Base-by-base conservation (phyloP, 2,797 vertebrate genomes). In the Gymnocypris eckloni region DNA sequence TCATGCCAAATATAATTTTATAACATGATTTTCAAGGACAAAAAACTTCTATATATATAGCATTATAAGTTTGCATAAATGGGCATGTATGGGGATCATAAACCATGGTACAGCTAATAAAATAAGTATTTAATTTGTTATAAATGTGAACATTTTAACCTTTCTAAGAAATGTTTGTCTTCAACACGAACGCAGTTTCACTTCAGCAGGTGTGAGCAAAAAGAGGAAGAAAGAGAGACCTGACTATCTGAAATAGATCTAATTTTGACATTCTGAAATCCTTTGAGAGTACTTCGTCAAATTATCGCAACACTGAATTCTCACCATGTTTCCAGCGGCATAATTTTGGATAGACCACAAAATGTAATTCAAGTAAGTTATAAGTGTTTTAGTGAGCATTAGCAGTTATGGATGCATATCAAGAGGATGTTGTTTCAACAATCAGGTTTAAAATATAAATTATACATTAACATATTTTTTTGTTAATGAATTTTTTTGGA, bases 171-270 rank as follows among this genome's bases (percentile, higher is more conserved):
- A 0, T 33, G 6, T 39, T 33, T 4, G 45, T 37, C 20, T 54
- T 56, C 9, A 41, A 9, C 12, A 22, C 22, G 7, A 70, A 70
- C 1, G 1, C 59, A 66, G 80, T 81, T 81, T 81, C 66, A 43
- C 33, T 72, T 82, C 37, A 56, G 80, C 80, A 82, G 80, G 67
- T 82, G 80, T 71, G 50, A 59, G 67, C 8, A 37, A 4, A 71
- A 82, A 82, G 33, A 28, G 67, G 80, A 82, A 82, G 67, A 82
- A 59, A 72, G 8, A 48, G 13, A 82, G 13, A 7, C 18, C 1
- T 12, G n/a, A 71, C 56, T 28, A 28, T 56, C 13, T 56, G 10
- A 16, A 25, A 4, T 41, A 71, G 37, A 82, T 71, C 80, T 82
- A 41, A 59, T 71, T 82, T 16, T 56, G 80, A 56, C 50, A 18